Base-by-base conservation (phyloP, 2,888 invertebrate species). In the Apamea epomidion region DNA sequence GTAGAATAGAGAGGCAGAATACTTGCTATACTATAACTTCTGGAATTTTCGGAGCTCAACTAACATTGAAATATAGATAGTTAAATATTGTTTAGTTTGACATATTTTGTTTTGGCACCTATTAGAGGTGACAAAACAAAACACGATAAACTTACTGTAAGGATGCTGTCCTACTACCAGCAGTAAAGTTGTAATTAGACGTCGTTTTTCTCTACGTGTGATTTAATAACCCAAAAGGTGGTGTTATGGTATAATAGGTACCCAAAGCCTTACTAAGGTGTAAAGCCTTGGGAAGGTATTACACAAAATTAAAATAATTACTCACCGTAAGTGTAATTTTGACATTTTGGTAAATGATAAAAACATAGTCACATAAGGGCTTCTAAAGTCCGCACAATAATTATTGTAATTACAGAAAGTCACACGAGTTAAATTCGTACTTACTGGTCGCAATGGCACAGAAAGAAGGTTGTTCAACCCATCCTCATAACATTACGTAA, bases 401-500 rank as follows among this genome's bases (percentile, higher is more conserved):
- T 81, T 32, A 74, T 74, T 74, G 29, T 69, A 68, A 72, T 65
- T 77, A 72, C 60, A 69, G 65, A 74, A 85, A 60, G 62, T 54
- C 58, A 85, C 18, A 42, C 48, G 42, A 32, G 29, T 60, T n/a
- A 29, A 37, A 16, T 54, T 65, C 48, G n/a, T n/a, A 60, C 65
- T 42, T 65, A 70, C n/a, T 67, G 54, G n/a, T 85, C 62, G 25
- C 32, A 67, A 37, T 68, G 60, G 37, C 21, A 48, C 51, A n/a
- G 29, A 58, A 69, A 77, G 37, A 67, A 88, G 74, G 68, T 77
- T 54, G 64, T 75, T 83, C 51, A 83, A 75, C 74, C 37, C 64
- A 74, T 84, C 51, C 51, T 74, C 54, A 29, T 86, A 78, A 72
- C 21, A 48, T 86, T 81, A 74, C 25, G 62, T 74, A 88, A 88